A percentile compares a stretch with the other conserved stretches of the same genome.
These are phyloP conservation scores for Dendrocopos noguchii DNA, from an alignment of 2,113 vertebrate species.

Conservation along the genomic window DNA sequence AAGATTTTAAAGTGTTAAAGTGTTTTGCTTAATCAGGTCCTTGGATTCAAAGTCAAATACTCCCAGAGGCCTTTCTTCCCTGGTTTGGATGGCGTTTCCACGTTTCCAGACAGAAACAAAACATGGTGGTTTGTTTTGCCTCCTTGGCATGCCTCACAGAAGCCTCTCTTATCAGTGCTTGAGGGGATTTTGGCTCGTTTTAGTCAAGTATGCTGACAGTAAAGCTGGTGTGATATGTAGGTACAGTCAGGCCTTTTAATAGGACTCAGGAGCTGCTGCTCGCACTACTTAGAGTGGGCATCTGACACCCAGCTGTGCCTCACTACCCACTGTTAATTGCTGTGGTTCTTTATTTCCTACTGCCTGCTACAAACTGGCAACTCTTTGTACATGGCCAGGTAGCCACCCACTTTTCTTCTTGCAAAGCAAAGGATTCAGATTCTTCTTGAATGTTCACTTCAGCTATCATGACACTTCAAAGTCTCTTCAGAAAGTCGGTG, in stretches of 20 bases:
- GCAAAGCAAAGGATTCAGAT: neutral
- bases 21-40: neutral
- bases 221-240: neutral
- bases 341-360: neutral
- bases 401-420: neutral
- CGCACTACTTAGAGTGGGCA: neutral
- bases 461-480: neutral
- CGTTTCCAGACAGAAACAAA: slow-evolving; percentile 18
- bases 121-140: neutral
- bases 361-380: neutral
- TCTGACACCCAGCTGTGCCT: neutral
- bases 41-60: neutral
- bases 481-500: neutral
- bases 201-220: neutral
- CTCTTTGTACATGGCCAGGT: fast-evolving
- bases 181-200: neutral
- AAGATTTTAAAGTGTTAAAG: slow-evolving; percentile 4
- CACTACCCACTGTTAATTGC: neutral
- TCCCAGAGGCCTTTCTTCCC: neutral
- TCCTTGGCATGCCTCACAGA: neutral
- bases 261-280: neutral
- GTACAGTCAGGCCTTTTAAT: neutral
- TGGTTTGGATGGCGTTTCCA: neutral
- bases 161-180: neutral
- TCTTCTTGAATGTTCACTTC: neutral